Base-by-base conservation (phyloP, 2,113 vertebrate species). In the Rhizomys pruinosus region DNA sequence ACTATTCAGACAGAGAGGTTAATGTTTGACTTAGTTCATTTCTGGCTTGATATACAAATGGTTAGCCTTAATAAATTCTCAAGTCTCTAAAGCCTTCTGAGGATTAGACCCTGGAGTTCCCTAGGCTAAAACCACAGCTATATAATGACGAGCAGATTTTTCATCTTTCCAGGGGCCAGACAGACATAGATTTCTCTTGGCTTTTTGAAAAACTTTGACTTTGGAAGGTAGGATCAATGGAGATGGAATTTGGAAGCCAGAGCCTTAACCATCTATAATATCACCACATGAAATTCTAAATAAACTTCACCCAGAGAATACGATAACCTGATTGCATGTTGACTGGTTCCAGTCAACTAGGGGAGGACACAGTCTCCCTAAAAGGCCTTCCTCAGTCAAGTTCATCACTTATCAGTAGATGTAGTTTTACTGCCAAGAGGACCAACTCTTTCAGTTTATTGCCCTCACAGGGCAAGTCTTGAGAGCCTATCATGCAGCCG, bases 11-110 rank as follows among this genome's bases (percentile, higher is more conserved):
- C 29, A 88, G 84, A 97, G 77, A 97, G 92, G 93, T 95, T 97
- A 97, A 93, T 89, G 88, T 97, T 97, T 97, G 92, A 97, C 88
- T 95, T 97, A 94, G 84, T 97, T 97, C 82, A 89, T 93, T 84
- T 47, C 84, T 89, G 9, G 0, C 90, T 23, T 1, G 95, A 97
- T 90, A 96, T 97, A 92, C 68, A 93, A 95, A 90, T 84, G 55
- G 37, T 77, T 59, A 94, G 61, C 57, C 69, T 95, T 34, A 42
- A 4, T 68, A 94, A 84, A 69, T 92, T 92, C 71, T 92, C n/a
- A 81, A 89, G 42, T 39, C 69, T 81, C 52, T 90, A 73, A 94
- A 95, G 52, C n/a, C 34, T 78, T 77, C 47, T 23, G 17, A 89
- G 23, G 57, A 68, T 63, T 90, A 96, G 76, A 82, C 23, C 52